Conservation (phyloP, 2,888 invertebrate genomes). For the Brachyptera risi region DNA sequence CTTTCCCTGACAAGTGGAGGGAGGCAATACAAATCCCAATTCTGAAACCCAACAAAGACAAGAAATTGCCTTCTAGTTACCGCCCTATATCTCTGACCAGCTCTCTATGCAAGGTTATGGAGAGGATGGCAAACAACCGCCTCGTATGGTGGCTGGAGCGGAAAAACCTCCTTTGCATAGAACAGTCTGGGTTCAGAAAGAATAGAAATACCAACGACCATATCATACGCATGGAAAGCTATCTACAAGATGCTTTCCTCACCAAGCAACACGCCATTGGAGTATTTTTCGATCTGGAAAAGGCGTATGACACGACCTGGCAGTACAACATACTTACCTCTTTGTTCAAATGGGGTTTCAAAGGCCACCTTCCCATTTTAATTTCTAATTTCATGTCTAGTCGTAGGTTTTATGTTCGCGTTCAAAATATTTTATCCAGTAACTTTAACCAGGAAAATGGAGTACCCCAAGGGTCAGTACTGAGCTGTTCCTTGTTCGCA, state of each 20-base stretch:
- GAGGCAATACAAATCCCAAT: no score
- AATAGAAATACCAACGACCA: no score
- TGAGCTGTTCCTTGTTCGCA: no score
- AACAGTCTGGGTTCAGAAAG: no score
- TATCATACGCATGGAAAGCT: no score
- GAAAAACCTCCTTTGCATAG: constrained; percentile 27
- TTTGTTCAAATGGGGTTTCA: constrained; percentile 30
- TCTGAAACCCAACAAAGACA: no score
- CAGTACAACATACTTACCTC: constrained; percentile 28
- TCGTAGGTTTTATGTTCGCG: constrained; percentile 10
- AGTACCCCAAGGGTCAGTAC: no score
- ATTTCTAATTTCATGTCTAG: no score
- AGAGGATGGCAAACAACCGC: constrained; percentile 34
- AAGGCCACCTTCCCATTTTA: no score
- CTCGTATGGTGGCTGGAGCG: constrained; percentile 34
- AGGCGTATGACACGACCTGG: constrained; percentile 34
- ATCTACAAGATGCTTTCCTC: constrained; percentile 32
- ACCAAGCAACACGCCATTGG: constrained; percentile 32
- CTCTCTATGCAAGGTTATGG: constrained; percentile 36
- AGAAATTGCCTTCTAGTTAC: constrained; percentile 26
- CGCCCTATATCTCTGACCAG: constrained; percentile 37
- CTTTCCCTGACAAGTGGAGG: no score
- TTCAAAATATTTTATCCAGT: constrained; percentile 18
- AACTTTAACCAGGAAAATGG: no score
- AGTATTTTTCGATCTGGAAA: constrained; percentile 32